Evolutionary conservation across 2,797 vertebrate genomes (phyloP), one percentile per base, ranked within the genome.

Genomic region (Sorex maritimensis): DNA sequence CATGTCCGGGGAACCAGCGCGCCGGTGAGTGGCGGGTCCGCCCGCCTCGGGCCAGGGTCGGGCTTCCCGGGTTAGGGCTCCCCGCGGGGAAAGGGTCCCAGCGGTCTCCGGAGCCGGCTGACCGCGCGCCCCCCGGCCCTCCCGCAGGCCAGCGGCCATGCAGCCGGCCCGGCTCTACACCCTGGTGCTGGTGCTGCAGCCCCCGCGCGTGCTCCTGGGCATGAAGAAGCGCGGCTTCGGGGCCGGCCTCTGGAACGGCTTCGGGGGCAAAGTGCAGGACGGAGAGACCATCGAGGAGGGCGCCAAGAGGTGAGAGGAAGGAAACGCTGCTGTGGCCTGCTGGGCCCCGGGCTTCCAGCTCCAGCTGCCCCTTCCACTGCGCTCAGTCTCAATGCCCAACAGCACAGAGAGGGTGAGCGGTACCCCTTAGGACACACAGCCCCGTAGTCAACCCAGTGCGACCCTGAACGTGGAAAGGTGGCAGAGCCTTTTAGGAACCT

Each of bases 171-270:
- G 98, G 95, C 98, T 99, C 80, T 98, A 99, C 95, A 99, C 99
- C 0, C 97, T 99, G 49, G 99, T 99, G 28, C 90, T 99, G 96
- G 98, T 99, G 95, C 97, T 99, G 91, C 98, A 99, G 96, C 99
- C 99, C 0, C 96, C 98, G 34, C 98, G 96, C 0, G 97, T 99
- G 30, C 98, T 99, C 68, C 98, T 99, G 95, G 99, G 99, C 72
- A 98, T 99, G 99, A 99, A 99, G 98, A 99, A 99, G 91, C 98
- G 99, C 0, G 99, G 99, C 0, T 99, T 99, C 4, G 99, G 99
- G 28, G 99, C 77, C 0, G 99, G 99, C 52, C 99, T 98, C 44
- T 99, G 99, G 99, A 99, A 99, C 5, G 99, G 99, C 23, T 99
- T 99, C 0, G 99, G 99, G 30, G 99, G 99, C 0, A 99, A 99